Evolutionary conservation across 2,888 invertebrate genomes (phyloP), one percentile per base, ranked within the genome.

Genomic region (Parnassius orleans): DNA sequence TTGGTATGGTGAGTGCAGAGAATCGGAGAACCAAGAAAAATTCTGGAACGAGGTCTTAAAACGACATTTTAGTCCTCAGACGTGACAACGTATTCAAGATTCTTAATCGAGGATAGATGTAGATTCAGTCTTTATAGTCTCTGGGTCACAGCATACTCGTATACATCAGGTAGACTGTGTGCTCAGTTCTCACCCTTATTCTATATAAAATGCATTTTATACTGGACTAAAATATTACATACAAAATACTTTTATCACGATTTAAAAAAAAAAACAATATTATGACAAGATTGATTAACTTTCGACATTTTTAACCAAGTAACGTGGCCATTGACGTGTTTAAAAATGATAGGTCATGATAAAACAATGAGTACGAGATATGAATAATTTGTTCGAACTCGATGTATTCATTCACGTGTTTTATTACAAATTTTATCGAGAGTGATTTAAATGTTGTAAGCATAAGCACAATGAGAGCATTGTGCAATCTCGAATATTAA

Each of bases 211-310:
- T 24, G 24, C 24, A 24, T 5, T 24, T 24, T 5, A 33, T 33
- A 33, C 7, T 33, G 33, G 15, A 9, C 12, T 1, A 14, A 53
- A 53, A 57, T 24, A 14, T 24, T 53, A 43, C 33, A 53, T 24
- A 46, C 41, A 53, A 57, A 53, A 66, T 65, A 57, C 62, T 73
- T 70, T 78, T 78, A 76, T 79, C 77, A 65, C 72, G 69, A 80
- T 79, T 76, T 80, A 76, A 76, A 79, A 81, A 80, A 71, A 74
- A 75, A 69, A 74, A 83, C 79, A 79, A 77, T 69, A 70, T 78
- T 80, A 79, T 78, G 81, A 85, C 83, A 80, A 74, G 83, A 85
- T 79, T 75, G 78, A 85, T 87, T 85, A 87, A 79, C 82, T 84
- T 87, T 71, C 69, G 66, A 68, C 71, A 71, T 84, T 83, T 76